Conservation (phyloP, 2,888 invertebrate genomes). For the Romanomermis culicivorax region DNA sequence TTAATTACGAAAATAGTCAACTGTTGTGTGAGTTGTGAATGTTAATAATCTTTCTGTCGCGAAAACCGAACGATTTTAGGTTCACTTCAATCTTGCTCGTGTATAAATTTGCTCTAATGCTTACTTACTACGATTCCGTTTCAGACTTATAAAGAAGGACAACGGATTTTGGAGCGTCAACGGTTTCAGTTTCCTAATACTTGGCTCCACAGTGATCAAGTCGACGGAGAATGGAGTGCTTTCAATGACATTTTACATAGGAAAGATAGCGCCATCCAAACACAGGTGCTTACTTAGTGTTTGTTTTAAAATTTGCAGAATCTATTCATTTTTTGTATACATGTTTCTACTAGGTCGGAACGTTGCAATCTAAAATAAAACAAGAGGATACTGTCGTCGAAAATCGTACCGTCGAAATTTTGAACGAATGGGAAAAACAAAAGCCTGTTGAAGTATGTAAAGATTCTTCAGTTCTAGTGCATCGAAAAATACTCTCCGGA, state of each 20-base stretch:
- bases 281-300: slow-evolving; percentile 49
- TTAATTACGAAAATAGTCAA: background rate
- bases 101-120: too few relatives aligned
- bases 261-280: slow-evolving; percentile 87
- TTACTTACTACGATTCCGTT: too few relatives aligned
- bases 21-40: background rate
- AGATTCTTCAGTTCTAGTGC: background rate
- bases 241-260: slow-evolving; percentile 95
- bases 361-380: slow-evolving; percentile 89
- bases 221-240: slow-evolving; percentile 98
- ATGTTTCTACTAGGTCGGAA: slow-evolving; percentile 44
- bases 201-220: slow-evolving; percentile 95
- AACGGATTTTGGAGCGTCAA: slow-evolving; percentile 83
- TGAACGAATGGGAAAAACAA: slow-evolving; percentile 86
- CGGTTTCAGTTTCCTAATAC: slow-evolving; percentile 87
- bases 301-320: background rate
- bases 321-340: too few relatives aligned
- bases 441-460: slow-evolving; percentile 57
- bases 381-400: slow-evolving; percentile 96
- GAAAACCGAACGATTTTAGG: too few relatives aligned
- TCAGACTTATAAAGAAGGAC: slow-evolving; percentile 78
- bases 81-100: too few relatives aligned
- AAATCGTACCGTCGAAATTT: slow-evolving; percentile 68
- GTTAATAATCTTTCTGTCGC: too few relatives aligned
- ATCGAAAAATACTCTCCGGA: too few relatives aligned